A percentile compares a stretch with the other conserved stretches of the same genome.
These are phyloP conservation scores for Tetraneura akinire DNA, from an alignment of 1,140 invertebrate genomes.

Conservation along the genomic window DNA sequence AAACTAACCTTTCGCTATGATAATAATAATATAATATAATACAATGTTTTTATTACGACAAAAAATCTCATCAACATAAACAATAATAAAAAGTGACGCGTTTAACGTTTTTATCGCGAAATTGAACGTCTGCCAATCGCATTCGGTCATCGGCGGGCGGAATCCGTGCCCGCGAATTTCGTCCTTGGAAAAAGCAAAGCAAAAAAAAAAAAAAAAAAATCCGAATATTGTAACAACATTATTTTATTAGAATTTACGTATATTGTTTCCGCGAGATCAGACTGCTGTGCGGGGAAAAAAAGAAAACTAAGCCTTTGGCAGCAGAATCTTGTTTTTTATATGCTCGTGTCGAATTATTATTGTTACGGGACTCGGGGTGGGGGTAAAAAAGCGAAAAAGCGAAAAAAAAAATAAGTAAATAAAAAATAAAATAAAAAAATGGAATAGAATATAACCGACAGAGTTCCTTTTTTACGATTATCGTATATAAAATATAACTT, in stretches of 20 bases:
- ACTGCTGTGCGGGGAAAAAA: too few relatives aligned
- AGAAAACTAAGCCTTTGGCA: conserved; percentile 21
- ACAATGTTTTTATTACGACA: too few relatives aligned
- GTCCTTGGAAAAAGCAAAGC: background rate
- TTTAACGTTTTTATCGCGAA: conserved; percentile 39
- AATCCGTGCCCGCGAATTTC: conserved; percentile 42
- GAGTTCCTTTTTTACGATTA: conserved; percentile 47
- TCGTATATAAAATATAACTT: conserved; percentile 43
- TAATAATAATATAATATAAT: too few relatives aligned
- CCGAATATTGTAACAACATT: too few relatives aligned
- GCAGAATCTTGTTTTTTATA: background rate
- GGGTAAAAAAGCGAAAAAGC: too few relatives aligned
- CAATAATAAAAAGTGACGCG: conserved; percentile 44
- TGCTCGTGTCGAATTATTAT: conserved; percentile 31
- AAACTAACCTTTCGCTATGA: too few relatives aligned
- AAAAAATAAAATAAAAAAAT: too few relatives aligned
- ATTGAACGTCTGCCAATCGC: conserved; percentile 47
- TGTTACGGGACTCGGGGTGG: conserved; percentile 36
- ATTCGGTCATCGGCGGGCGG: too few relatives aligned
- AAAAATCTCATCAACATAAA: conserved; percentile 46
- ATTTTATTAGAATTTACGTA: too few relatives aligned
- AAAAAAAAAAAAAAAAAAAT: conserved; percentile 26
- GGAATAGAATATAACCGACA: conserved; percentile 32
- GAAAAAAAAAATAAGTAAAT: conserved; percentile 15
- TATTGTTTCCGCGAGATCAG: conserved; percentile 43